Percentiles rank a stretch among this genome's conserved stretches.
phyloP scores from a whole-genome alignment of 2,888 invertebrate genomes.

The Hipparchia semele region DNA sequence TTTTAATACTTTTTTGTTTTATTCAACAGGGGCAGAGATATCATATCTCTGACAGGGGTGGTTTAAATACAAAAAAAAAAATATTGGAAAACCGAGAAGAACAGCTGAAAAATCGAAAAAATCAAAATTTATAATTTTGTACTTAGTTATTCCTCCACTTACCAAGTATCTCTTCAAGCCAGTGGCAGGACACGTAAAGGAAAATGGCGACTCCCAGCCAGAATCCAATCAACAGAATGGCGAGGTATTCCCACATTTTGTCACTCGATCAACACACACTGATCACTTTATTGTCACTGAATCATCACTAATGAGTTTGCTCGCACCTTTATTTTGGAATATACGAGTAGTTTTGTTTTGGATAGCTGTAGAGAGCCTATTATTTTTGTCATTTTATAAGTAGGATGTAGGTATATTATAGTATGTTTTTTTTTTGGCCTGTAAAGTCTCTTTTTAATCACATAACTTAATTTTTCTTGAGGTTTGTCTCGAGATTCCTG shows the following conservation, averaged over 20 bases:
- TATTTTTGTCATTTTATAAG: slow-evolving; percentile 1
- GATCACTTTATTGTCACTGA: not conserved
- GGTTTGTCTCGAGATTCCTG: not conserved
- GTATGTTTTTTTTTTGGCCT: too few relatives aligned
- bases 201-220: slow-evolving; percentile 80
- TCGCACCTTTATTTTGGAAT: not conserved
- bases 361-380: not conserved
- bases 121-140: too few relatives aligned
- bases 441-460: not conserved
- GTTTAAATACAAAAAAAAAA: too few relatives aligned
- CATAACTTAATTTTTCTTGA: not conserved
- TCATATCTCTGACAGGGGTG: too few relatives aligned
- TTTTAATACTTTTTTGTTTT: too few relatives aligned
- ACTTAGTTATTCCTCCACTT: slow-evolving; percentile 54
- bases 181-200: slow-evolving; percentile 79
- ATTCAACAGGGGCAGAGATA: too few relatives aligned
- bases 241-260: slow-evolving; percentile 75
- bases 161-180: slow-evolving; percentile 85
- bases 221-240: slow-evolving; percentile 72
- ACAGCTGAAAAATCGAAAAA: too few relatives aligned
- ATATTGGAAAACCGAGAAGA: too few relatives aligned
- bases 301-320: not conserved
- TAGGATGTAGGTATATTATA: not conserved
- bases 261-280: slow-evolving; percentile 16
- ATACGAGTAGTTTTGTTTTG: too few relatives aligned